Evolutionary conservation across 2,113 vertebrate genomes (phyloP).

Genomic region (Crotalus tigris): DNA sequence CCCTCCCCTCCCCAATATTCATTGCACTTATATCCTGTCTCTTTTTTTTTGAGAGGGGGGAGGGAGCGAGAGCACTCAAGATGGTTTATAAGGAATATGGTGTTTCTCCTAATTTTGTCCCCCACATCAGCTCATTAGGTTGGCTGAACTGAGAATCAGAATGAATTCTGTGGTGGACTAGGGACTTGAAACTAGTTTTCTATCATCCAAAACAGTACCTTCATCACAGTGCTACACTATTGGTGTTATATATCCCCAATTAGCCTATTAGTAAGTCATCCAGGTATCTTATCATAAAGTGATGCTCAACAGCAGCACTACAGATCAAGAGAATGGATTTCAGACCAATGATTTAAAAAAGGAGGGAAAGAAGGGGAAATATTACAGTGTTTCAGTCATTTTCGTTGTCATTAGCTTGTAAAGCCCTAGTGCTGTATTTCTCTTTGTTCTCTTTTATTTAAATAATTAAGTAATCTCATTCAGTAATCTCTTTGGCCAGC

Average conservation of each 20-base stretch:
- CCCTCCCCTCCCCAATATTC: neutral
- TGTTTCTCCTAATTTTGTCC: neutral
- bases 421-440: neutral
- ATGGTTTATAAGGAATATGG: neutral
- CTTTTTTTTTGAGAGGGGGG: neutral
- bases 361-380: neutral
- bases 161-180: neutral
- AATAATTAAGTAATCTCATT: neutral
- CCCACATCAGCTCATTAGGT: neutral
- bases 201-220: neutral
- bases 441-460: neutral
- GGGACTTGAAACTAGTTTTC: neutral
- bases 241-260: neutral
- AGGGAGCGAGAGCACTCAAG: neutral
- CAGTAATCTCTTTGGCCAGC: neutral
- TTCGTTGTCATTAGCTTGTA: neutral
- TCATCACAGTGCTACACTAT: neutral
- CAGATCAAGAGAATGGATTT: neutral
- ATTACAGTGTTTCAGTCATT: neutral
- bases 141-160: neutral
- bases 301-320: neutral
- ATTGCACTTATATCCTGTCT: neutral
- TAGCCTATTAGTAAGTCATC: neutral
- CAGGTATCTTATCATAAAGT: neutral
- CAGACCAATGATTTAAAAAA: neutral